Conservation (phyloP, 2,797 vertebrate genomes). For the Sphenopsis melanotis region DNA sequence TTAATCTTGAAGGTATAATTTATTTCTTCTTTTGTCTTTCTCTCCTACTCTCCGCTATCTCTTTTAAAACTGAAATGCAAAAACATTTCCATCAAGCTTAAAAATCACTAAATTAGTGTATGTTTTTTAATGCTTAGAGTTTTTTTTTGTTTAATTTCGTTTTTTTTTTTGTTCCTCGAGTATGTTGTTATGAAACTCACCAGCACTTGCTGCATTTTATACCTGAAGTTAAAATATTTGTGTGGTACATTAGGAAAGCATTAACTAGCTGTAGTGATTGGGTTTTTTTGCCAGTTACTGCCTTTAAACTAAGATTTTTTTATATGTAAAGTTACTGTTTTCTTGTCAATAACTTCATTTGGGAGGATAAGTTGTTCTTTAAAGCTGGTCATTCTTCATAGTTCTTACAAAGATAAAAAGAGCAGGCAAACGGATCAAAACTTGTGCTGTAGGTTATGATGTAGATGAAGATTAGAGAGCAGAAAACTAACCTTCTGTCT, state of each 20-base stretch:
- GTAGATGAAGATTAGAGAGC: not conserved
- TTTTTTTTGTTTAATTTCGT: not conserved
- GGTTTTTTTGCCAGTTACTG: not conserved
- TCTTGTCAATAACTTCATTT: not conserved
- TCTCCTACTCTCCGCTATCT: constrained; percentile 5
- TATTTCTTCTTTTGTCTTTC: not conserved
- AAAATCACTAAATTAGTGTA: not conserved
- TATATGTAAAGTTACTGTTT: not conserved
- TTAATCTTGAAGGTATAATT: not conserved
- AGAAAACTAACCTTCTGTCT: not conserved
- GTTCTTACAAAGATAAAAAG: not conserved
- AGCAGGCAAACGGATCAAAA: not conserved
- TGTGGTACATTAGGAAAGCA: not conserved
- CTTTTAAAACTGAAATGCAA: not conserved
- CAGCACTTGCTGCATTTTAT: not conserved
- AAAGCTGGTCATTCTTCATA: not conserved
- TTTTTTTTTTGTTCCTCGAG: not conserved
- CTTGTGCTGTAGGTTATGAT: not conserved
- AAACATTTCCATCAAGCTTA: not conserved
- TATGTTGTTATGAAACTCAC: not conserved
- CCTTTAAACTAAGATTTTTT: not conserved
- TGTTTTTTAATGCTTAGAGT: not conserved
- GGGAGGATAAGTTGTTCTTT: not conserved
- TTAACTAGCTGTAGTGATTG: not conserved
- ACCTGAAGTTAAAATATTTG: not conserved